Evolutionary conservation across 2,888 invertebrate genomes (phyloP).

Genomic region (Germaria angustata): DNA sequence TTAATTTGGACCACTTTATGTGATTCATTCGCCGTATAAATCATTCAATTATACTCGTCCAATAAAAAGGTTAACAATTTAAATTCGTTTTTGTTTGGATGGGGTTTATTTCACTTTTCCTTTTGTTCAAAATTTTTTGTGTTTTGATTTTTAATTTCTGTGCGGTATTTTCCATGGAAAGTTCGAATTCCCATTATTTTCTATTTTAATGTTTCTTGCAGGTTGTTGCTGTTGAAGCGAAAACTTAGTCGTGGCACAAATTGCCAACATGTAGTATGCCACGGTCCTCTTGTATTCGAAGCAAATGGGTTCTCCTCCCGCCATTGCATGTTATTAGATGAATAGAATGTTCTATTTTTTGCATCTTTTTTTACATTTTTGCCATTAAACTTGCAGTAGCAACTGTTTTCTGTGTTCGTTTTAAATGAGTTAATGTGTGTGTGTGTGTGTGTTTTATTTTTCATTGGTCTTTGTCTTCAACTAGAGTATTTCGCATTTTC

Average conservation of each 20-base stretch:
- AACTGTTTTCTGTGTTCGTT: constrained; percentile 40
- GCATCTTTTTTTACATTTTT: constrained; percentile 18
- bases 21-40: constrained; percentile 4
- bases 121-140: background rate
- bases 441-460: background rate
- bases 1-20: constrained; percentile 31
- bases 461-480: constrained; percentile 35
- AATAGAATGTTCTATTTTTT: constrained; percentile 21
- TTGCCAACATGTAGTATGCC: background rate
- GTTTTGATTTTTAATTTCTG: constrained; percentile 40
- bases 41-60: constrained; percentile 30
- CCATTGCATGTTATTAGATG: constrained; percentile 2
- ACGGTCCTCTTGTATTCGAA: constrained; percentile 29
- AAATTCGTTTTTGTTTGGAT: constrained; percentile 16
- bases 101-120: background rate
- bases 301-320: constrained; percentile 31
- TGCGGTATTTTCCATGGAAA: constrained; percentile 3
- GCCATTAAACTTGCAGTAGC: constrained; percentile 36
- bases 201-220: constrained; percentile 1
- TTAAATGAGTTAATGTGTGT: constrained; percentile 13
- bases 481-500: constrained; percentile 40
- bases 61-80: constrained; percentile 29
- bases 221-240: background rate
- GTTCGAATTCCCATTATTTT: constrained; percentile 21
- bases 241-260: constrained; percentile 21